Evolutionary conservation across 2,888 invertebrate genomes (phyloP).

Genomic region (Dryadula phaetusa): DNA sequence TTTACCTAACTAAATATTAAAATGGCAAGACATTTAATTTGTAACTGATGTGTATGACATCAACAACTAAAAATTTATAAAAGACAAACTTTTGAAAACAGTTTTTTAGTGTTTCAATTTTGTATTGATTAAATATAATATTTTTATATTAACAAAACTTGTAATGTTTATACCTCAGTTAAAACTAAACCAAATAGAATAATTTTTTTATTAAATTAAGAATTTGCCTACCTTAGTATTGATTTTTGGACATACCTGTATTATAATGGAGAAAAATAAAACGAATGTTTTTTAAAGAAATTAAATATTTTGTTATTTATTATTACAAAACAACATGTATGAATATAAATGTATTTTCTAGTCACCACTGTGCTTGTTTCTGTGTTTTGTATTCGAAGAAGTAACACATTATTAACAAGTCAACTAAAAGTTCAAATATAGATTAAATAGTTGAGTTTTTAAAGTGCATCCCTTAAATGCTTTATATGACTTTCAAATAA

Average conservation of each 20-base stretch:
- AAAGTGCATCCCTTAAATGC: constrained; percentile 3
- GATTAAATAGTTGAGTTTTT: background rate
- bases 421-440: background rate
- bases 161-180: constrained; percentile 15
- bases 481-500: background rate
- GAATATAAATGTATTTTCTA: constrained; percentile 78
- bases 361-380: constrained; percentile 67
- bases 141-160: background rate
- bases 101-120: background rate
- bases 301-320: constrained; percentile 80
- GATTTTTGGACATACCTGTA: background rate
- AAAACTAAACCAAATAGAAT: constrained; percentile 2
- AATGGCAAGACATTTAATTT: background rate
- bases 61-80: background rate
- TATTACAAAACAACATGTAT: constrained; percentile 80
- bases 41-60: background rate
- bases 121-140: background rate
- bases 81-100: background rate
- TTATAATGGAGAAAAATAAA: constrained; percentile 60
- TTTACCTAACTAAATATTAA: too few relatives aligned
- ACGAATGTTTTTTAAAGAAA: constrained; percentile 70
- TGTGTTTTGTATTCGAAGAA: constrained; percentile 27
- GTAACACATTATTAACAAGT: constrained; percentile 13
- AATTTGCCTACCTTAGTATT: constrained; percentile 4
- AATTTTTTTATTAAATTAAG: background rate